A percentile compares a stretch with the other conserved stretches of the same genome.
Evolutionary conservation across 2,797 vertebrate species (phyloP).

Genomic region (Arctocebus calabarensis): DNA sequence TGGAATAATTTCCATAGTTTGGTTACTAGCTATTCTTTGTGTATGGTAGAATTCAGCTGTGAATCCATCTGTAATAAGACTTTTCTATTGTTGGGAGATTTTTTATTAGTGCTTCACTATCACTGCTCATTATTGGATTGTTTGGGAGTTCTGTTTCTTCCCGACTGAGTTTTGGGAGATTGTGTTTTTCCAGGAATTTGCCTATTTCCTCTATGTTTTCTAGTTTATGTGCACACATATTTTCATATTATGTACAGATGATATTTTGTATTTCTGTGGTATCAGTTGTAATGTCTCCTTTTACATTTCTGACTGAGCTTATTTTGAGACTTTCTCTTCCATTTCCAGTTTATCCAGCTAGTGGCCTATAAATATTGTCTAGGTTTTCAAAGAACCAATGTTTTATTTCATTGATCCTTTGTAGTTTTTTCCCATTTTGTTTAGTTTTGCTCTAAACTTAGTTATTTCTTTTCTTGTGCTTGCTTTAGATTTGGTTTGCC

Average conservation of each 20-base stretch:
- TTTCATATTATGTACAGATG: neutral
- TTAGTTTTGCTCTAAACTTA: neutral
- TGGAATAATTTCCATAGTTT: neutral
- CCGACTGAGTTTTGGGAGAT: neutral
- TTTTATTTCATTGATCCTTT: neutral
- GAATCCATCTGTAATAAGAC: neutral
- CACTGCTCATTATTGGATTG: neutral
- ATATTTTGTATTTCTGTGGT: neutral
- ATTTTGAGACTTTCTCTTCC: neutral
- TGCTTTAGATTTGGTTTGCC: neutral
- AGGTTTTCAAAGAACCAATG: neutral
- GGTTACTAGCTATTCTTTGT: neutral
- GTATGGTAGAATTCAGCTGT: neutral
- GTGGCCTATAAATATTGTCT: neutral
- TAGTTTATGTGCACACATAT: neutral
- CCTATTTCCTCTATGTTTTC: neutral
- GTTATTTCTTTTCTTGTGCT: neutral
- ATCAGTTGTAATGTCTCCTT: neutral
- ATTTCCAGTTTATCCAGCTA: neutral
- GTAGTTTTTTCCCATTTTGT: neutral
- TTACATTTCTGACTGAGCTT: neutral
- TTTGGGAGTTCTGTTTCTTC: neutral
- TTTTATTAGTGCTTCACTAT: neutral
- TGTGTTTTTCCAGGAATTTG: neutral
- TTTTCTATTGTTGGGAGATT: neutral